Percentiles rank a stretch among this genome's conserved stretches.
phyloP scores from a whole-genome alignment of 2,797 vertebrate species.

The Enteromius unitaeniatus region DNA sequence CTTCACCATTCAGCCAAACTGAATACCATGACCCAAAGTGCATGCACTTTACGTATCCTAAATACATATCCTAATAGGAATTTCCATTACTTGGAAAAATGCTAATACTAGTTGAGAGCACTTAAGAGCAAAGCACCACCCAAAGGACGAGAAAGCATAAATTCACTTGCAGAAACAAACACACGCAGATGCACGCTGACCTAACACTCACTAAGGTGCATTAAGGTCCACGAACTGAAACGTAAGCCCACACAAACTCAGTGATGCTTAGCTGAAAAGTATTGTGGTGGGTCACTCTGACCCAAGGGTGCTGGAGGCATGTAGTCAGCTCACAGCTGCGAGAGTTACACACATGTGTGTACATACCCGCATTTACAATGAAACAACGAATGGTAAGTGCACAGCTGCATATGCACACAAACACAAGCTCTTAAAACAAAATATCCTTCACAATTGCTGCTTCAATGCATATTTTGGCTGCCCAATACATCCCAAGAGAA shows the following conservation, averaged over 20 bases:
- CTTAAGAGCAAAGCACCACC: neutral
- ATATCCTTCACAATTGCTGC: constrained; percentile 30
- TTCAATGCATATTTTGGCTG: constrained; percentile 52
- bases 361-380: constrained; percentile 9
- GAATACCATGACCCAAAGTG: constrained; percentile 46
- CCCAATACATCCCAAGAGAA: constrained; percentile 40
- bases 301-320: constrained; percentile 22
- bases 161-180: constrained; percentile 24
- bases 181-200: constrained; percentile 21
- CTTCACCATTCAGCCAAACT: constrained; percentile 47
- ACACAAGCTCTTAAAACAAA: constrained; percentile 23
- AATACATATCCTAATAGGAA: constrained; percentile 7
- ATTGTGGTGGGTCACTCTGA: constrained; percentile 44
- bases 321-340: constrained; percentile 53
- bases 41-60: neutral
- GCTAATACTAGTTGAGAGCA: constrained; percentile 19
- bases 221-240: constrained; percentile 44
- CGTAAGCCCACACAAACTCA: constrained; percentile 44
- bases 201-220: constrained; percentile 39
- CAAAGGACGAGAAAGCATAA: neutral
- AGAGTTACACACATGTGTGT: constrained; percentile 6
- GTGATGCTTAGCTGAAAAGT: constrained; percentile 57
- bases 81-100: neutral
- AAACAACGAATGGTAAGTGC: constrained; percentile 28
- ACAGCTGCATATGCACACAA: constrained; percentile 38